Percentiles rank a stretch among this genome's conserved stretches.
Evolutionary conservation across 2,797 vertebrate species (phyloP).

Genomic region (Tangara arthus): DNA sequence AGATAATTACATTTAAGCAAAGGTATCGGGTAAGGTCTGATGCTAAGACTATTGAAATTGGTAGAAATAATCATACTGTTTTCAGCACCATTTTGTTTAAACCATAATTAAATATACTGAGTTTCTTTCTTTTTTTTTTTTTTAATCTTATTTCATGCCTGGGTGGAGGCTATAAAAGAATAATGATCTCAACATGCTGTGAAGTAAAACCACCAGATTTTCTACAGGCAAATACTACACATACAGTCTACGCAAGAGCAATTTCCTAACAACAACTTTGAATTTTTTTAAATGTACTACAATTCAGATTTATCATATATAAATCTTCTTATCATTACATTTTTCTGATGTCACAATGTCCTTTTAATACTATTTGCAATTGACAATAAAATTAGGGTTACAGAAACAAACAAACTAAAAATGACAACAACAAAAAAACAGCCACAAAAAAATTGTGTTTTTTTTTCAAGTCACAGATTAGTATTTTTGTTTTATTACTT

Average conservation of each 20-base stretch:
- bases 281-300: neutral
- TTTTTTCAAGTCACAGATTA: neutral
- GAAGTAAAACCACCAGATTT: neutral
- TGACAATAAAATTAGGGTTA: neutral
- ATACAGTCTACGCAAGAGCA: fast-evolving
- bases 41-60: neutral
- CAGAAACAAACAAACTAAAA: neutral
- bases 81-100: neutral
- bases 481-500: neutral
- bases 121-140: neutral
- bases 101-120: neutral
- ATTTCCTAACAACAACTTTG: neutral
- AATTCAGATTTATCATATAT: neutral
- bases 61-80: neutral
- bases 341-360: neutral
- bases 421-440: neutral
- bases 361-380: neutral
- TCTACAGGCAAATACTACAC: neutral
- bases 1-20: neutral
- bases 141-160: neutral
- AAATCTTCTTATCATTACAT: neutral
- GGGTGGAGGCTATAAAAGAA: neutral
- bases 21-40: neutral
- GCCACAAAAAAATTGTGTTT: fast-evolving
- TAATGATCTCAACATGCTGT: neutral